Percentiles rank a stretch among this genome's conserved stretches.
Conservation (phyloP, 2,888 invertebrate genomes). For the Hofmannophila pseudospretella region DNA sequence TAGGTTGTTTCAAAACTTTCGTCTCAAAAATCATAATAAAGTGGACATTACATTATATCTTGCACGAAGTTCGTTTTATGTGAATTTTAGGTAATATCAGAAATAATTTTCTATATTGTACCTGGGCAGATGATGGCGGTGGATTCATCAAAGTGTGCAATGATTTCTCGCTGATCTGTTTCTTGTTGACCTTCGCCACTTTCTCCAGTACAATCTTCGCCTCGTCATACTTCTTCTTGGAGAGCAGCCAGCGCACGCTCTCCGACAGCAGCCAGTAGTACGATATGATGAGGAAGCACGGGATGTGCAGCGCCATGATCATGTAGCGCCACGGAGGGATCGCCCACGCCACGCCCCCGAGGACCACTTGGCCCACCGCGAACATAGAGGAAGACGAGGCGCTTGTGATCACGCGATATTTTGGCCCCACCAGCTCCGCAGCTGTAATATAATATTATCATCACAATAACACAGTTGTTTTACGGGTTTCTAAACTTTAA, state of each 20-base stretch:
- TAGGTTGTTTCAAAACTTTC: no score
- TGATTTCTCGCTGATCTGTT: slow-evolving; percentile 18
- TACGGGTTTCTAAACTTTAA: no score
- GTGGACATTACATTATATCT: no score
- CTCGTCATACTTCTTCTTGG: slow-evolving; percentile 76
- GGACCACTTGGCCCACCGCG: slow-evolving; percentile 79
- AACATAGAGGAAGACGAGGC: slow-evolving; percentile 80
- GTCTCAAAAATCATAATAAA: no score
- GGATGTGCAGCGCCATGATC: slow-evolving; percentile 79
- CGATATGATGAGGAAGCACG: slow-evolving; percentile 77
- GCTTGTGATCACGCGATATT: slow-evolving; percentile 80
- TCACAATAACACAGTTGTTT: no score
- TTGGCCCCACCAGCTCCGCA: slow-evolving; percentile 83
- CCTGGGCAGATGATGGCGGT: no score
- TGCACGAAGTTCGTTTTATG: no score
- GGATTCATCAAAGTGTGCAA: slow-evolving; percentile 13
- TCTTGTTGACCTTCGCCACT: slow-evolving; percentile 56
- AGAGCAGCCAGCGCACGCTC: slow-evolving; percentile 83
- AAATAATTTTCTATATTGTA: no score
- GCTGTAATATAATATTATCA: slow-evolving; percentile 62
- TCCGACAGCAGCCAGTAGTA: slow-evolving; percentile 81
- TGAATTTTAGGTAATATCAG: no score
- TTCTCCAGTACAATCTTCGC: slow-evolving; percentile 74
- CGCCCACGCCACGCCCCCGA: slow-evolving; percentile 80
- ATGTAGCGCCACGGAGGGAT: slow-evolving; percentile 80